Evolutionary conservation across 2,888 invertebrate genomes (phyloP), one percentile per base, ranked within the genome.

Genomic region (Cantharis lateralis): DNA sequence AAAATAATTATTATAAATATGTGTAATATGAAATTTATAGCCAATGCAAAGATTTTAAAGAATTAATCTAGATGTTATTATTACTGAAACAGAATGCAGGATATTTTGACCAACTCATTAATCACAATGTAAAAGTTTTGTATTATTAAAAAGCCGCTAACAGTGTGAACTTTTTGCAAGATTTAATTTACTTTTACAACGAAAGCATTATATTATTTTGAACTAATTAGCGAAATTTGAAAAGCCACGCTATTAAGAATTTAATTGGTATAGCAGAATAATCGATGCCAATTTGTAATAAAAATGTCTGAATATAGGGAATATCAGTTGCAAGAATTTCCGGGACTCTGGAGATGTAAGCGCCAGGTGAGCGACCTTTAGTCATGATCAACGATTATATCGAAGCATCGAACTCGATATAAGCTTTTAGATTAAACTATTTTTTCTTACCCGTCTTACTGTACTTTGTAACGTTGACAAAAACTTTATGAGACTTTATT

Each of bases 261-360:
- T 48, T 48, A 48, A 48, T 48, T 48, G 48, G n/a, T 7, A 48
- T 48, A 48, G 48, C 48, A 1, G 48, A 48, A 48, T 48, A 71
- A 74, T 77, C 77, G 77, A 77, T 77, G 68, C 11, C 1, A 63
- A 71, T 77, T 68, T 74, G 66, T 24, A 24, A 24, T 24, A 28
- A 63, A 68, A 70, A 77, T 71, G 71, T 61, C 20, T 71, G 62
- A 61, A 32, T 66, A 72, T 68, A 72, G 61, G 62, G 69, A 28
- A 70, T 32, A 68, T 70, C 28, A 70, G 70, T 71, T 66, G 70
- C 32, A 70, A 32, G 74, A 68, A 15, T 72, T 73, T 77, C 77
- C 77, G 74, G 74, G 68, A 72, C 71, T 77, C 63, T 71, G 74
- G 77, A 77, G 74, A 77, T 77, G 71, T 71, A 74, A 68, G 77